Evolutionary conservation across 2,888 invertebrate species (phyloP).

Genomic region (Acanthosepion pharaonis): DNA sequence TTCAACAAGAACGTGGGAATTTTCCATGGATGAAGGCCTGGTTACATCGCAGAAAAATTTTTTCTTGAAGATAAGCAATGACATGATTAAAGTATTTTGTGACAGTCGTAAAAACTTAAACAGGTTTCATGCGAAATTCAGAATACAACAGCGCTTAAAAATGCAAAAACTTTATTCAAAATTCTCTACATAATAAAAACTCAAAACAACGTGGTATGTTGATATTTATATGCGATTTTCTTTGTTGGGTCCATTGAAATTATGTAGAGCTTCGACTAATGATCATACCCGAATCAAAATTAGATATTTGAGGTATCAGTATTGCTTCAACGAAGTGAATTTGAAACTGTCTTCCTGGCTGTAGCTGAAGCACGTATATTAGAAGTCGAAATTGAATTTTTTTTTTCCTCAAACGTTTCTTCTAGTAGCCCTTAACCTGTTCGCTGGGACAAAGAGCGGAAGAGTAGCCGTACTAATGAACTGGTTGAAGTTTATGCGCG

Average conservation of each 20-base stretch:
- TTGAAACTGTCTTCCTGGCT: background rate
- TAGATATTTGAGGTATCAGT: background rate
- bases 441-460: background rate
- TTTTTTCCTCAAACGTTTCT: background rate
- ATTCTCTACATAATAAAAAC: background rate
- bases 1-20: too few species aligned
- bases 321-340: background rate
- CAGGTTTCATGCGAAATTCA: background rate
- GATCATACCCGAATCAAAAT: background rate
- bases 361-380: background rate
- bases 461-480: background rate
- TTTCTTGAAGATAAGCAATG: too few species aligned
- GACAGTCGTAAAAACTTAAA: too few species aligned
- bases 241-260: background rate
- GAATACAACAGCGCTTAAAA: background rate
- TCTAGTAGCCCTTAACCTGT: background rate
- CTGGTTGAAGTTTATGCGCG: background rate
- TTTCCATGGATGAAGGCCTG: too few species aligned
- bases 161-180: background rate
- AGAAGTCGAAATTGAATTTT: background rate
- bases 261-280: background rate
- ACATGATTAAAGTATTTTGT: too few species aligned
- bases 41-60: too few species aligned
- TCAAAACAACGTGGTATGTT: background rate
- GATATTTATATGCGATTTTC: background rate